Conservation (phyloP, 2,888 invertebrate genomes). For the Kryphioiulus occultus region DNA sequence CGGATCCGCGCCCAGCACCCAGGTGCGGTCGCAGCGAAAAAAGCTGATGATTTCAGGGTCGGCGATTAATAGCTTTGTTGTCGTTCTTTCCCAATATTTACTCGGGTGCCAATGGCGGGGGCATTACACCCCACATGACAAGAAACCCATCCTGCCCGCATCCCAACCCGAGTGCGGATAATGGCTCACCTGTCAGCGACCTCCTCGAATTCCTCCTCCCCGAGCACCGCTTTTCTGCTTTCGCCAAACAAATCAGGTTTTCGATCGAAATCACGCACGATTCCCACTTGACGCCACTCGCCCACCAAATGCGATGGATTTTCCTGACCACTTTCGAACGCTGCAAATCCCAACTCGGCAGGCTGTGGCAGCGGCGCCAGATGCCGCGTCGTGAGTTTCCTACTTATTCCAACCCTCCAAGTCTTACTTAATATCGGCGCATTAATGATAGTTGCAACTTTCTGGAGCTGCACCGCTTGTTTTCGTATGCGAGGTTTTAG, state of each 20-base stretch:
- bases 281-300: background rate
- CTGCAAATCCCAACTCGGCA: background rate
- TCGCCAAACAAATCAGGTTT: background rate
- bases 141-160: background rate
- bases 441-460: no score
- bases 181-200: conserved; percentile 4
- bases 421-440: no score
- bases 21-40: background rate
- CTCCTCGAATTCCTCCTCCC: background rate
- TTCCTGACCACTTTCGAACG: background rate
- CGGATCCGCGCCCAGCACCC: background rate
- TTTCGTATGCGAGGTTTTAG: no score
- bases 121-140: conserved; percentile 20
- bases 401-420: no score
- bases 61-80: conserved; percentile 21
- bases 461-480: no score
- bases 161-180: background rate
- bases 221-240: background rate
- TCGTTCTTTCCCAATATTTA: conserved; percentile 39
- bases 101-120: conserved; percentile 1
- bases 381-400: background rate
- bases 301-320: background rate
- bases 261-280: background rate
- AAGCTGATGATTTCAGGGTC: background rate
- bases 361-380: background rate